Percentiles rank a stretch among this genome's conserved stretches.
Conservation (phyloP, 2,113 vertebrate species). For the Acinonyx jubatus region DNA sequence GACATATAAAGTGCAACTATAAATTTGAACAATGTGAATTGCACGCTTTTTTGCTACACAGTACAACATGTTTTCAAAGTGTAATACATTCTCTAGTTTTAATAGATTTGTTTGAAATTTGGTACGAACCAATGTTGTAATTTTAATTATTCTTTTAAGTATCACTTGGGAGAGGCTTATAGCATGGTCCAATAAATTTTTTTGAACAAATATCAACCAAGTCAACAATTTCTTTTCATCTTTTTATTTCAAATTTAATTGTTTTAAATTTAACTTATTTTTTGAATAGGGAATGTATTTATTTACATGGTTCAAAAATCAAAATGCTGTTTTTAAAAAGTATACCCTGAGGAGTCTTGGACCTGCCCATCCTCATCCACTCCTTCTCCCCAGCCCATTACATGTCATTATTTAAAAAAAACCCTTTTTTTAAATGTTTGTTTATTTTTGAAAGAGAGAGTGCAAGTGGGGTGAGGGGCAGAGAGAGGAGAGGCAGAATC, state of each 20-base stretch:
- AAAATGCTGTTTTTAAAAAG: not conserved
- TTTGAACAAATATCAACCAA: conserved; percentile 25
- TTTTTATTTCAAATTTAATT: conserved; percentile 25
- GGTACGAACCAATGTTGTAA: not conserved
- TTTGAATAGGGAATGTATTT: not conserved
- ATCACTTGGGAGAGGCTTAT: not conserved
- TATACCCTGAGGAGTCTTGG: not conserved
- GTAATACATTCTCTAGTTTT: not conserved
- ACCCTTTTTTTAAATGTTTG: no score
- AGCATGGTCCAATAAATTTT: not conserved
- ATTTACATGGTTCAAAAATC: not conserved
- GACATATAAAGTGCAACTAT: not conserved
- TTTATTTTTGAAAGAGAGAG: no score
- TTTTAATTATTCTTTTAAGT: conserved; percentile 4
- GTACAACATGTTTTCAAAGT: not conserved
- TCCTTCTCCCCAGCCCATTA: not conserved
- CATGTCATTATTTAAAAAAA: not conserved
- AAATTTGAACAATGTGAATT: not conserved
- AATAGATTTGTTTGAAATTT: not conserved
- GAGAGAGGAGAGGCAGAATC: no score
- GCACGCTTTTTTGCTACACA: not conserved
- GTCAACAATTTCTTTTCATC: not conserved
- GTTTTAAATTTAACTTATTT: not conserved
- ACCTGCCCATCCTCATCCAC: not conserved
- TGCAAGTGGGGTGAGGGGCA: no score